Evolutionary conservation across 37 sponge, comb jelly and placozoan species (phyloP).

Genomic region (Ephydatia muelleri): DNA sequence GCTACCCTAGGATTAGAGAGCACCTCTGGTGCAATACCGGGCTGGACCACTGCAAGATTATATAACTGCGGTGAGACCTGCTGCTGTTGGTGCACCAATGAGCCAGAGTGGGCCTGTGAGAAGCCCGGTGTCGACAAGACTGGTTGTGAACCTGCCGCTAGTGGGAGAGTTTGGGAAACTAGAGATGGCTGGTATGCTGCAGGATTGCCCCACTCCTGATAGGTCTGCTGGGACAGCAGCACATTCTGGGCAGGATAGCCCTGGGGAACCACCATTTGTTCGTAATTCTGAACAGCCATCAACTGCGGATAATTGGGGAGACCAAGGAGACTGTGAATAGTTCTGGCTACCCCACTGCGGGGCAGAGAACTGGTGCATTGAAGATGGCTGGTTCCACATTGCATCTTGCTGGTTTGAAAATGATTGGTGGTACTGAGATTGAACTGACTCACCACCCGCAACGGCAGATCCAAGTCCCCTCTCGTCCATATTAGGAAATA

Average conservation of each 20-base stretch:
- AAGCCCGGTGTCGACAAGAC: neutral
- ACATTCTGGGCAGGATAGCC: neutral
- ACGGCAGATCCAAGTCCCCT: neutral
- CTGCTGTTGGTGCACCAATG: no score
- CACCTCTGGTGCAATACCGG: neutral
- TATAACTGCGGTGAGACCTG: neutral
- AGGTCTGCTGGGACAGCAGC: neutral
- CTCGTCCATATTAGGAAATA: no score
- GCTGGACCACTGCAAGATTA: neutral
- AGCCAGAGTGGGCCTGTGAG: neutral
- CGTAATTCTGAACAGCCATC: neutral
- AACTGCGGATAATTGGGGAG: neutral
- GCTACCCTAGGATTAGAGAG: slow-evolving; percentile 20
- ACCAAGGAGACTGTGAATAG: neutral
- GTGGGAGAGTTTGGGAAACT: no score
- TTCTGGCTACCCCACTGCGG: no score
- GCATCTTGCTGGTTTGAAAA: no score
- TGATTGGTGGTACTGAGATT: neutral
- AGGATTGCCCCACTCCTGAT: no score
- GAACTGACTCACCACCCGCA: neutral
- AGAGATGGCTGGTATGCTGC: neutral
- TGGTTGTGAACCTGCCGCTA: no score
- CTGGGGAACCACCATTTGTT: neutral
- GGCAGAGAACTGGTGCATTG: neutral
- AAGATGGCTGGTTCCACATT: neutral